Base-by-base conservation (phyloP, 1,140 invertebrate species). In the Bombus terrestris region DNA sequence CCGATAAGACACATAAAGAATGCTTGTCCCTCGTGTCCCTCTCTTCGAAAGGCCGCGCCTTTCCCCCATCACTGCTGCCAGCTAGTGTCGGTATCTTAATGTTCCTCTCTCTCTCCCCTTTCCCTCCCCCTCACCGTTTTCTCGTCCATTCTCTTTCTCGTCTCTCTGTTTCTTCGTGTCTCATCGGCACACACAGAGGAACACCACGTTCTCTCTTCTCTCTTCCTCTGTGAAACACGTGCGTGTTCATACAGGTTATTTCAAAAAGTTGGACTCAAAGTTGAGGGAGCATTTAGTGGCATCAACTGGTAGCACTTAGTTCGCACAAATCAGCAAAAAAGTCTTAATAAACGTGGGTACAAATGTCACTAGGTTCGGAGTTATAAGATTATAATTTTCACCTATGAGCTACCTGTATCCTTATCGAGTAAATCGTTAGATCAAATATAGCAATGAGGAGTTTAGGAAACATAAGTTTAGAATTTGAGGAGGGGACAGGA, bases 1-100 rank as follows among this genome's bases (percentile, higher is more conserved):
- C 91, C 91, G 93, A 94, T 94, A 94, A 94, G 93, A 62, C 89
- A 89, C 85, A 94, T 94, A 94, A 93, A 94, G 93, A 94, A 94
- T 94, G 90, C 89, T 93, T 93, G 92, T 92, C 92, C 91, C 90
- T 91, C 90, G 85, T 91, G 89, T 85, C 68, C 75, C 86, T 83
- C 73, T 68, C 81, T 72, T 41, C 47, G 32, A 32, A 28, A 75
- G 39, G 53, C 78, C 73, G 82, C 87, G 89, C 85, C 88, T 87
- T 80, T 83, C 83, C 88, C 90, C 86, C 88, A 86, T 91, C 91
- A 85, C 85, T 86, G 89, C 81, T 88, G 83, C 76, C 84, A 90
- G 87, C 88, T 90, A 92, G 91, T 92, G 92, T 93, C 91, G 91
- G 92, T 94, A 94, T 93, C 92, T 94, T 93, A 93, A 93, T 93